phyloP scores from a whole-genome alignment of 2,797 vertebrate genomes.

The Pachyuromys duprasi region DNA sequence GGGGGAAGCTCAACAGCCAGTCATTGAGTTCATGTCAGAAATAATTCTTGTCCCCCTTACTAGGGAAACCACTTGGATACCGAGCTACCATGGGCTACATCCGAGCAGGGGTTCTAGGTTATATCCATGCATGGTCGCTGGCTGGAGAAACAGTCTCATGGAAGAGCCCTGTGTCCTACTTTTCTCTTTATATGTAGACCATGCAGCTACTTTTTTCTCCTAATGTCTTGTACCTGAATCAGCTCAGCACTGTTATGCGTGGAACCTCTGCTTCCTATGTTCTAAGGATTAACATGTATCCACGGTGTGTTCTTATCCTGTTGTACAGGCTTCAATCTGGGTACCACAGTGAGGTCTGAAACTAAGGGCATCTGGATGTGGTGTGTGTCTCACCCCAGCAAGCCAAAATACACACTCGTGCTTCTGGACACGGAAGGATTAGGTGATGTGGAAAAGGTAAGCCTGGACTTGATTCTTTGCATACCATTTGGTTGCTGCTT shows the following conservation, averaged over 20 bases:
- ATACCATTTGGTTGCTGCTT: neutral
- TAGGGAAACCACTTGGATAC: too few species aligned
- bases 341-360: constrained; percentile 83
- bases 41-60: too few species aligned
- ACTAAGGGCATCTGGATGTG: constrained; percentile 86
- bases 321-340: constrained; percentile 86
- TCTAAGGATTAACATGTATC: neutral
- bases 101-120: too few species aligned
- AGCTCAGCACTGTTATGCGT: neutral
- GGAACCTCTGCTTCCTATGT: neutral
- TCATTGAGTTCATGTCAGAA: too few species aligned
- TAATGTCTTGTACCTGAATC: neutral
- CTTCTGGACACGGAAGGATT: constrained; percentile 87
- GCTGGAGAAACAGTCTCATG: too few species aligned
- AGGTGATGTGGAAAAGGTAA: constrained; percentile 85
- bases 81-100: too few species aligned
- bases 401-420: constrained; percentile 74
- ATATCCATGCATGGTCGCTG: too few species aligned
- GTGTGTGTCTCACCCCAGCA: constrained; percentile 78
- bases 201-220: neutral
- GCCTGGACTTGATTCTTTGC: neutral
- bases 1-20: too few species aligned
- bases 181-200: neutral
- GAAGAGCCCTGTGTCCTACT: too few species aligned
- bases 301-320: neutral